Base-by-base conservation (phyloP, 2,888 invertebrate genomes). In the Apotomis turbidana region DNA sequence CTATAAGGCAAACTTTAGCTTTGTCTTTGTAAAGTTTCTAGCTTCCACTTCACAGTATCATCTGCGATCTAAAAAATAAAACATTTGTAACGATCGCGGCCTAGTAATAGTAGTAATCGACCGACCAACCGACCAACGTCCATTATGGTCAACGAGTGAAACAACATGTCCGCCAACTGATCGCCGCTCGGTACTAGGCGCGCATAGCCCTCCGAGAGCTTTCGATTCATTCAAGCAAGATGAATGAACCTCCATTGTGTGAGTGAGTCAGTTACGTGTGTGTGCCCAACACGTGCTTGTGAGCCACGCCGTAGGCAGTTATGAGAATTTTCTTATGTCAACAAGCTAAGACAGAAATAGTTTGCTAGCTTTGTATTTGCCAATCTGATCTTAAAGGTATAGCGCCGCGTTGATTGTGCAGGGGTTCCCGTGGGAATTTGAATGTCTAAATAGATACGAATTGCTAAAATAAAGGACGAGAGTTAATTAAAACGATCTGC, bases 321-420 rank as follows among this genome's bases (percentile, higher is more conserved):
- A 91, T 91, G 91, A 90, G 91, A 93, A 92, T 90, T 90, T 87
- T 89, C 91, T 91, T 90, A 85, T 90, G 90, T 91, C 91, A 91
- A 91, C 91, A 92, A 83, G 84, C 86, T 83, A 84, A 81, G 81
- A 87, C 91, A 88, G 87, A 90, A 91, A 92, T 91, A 92, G 86
- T 87, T 81, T 79, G 86, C 81, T 64, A 68, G 88, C 90, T 90
- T 90, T 89, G 88, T 88, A 85, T 86, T 87, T 82, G 90, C 89
- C 83, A 90, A 88, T 64, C 55, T 64, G 51, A 85, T 76, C 63
- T 54, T 78, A 74, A 78, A 78, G 76, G 74, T 68, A 74, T 41
- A 6, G 41, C 41, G 6, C 41, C 5, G 41, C 41, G 5, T 41
- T 41, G 41, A 41, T 41, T 59, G 54, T 36, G 46, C 13, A 38